Percentiles rank a stretch among this genome's conserved stretches.
These are phyloP conservation scores for Gnathonemus longibarbis DNA, from an alignment of 2,113 vertebrate genomes.

Conservation along the genomic window DNA sequence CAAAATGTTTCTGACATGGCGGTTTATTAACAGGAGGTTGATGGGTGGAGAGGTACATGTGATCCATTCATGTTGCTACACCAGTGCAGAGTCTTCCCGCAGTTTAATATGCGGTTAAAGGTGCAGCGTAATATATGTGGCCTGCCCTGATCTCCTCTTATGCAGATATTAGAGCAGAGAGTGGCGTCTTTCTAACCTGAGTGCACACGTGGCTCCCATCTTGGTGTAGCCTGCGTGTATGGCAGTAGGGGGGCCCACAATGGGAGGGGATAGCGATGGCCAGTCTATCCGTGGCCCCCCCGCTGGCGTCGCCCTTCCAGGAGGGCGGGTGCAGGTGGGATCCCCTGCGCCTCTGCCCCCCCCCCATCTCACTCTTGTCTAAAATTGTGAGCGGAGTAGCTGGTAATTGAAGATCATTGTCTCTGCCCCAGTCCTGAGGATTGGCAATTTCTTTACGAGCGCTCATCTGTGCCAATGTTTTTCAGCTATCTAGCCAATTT, in stretches of 20 bases:
- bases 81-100: slow-evolving; percentile 10
- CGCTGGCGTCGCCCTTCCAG: not conserved
- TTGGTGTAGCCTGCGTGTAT: not conserved
- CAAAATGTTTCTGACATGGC: not conserved
- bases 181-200: not conserved
- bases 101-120: not conserved
- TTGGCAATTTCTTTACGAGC: slow-evolving; percentile 43
- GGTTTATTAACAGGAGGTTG: not conserved
- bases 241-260: not conserved
- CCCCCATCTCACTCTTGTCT: slow-evolving; percentile 50
- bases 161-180: not conserved
- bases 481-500: slow-evolving; percentile 42
- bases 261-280: not conserved
- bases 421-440: slow-evolving; percentile 57
- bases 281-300: not conserved
- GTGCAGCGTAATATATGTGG: not conserved
- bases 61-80: not conserved
- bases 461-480: slow-evolving; percentile 47
- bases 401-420: slow-evolving; percentile 74
- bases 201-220: not conserved
- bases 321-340: not conserved
- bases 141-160: not conserved
- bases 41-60: not conserved
- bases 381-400: slow-evolving; percentile 60
- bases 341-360: not conserved